These are phyloP conservation scores for Engraulis encrasicolus DNA, from an alignment of 2,113 vertebrate species.

Conservation along the genomic window DNA sequence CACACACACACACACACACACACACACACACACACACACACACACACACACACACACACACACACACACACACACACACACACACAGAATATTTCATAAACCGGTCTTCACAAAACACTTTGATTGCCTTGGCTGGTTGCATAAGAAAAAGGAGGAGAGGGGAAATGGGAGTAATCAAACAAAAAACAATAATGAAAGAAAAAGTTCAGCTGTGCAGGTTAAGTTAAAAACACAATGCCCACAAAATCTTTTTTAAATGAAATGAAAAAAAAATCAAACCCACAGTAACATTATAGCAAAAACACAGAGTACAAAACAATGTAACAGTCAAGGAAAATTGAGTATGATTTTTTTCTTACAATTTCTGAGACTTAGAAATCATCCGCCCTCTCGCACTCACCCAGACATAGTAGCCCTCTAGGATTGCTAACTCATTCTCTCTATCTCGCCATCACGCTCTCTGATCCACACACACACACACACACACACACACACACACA, in stretches of 20 bases:
- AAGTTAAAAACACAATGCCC: conserved; percentile 45
- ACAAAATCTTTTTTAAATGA: conserved; percentile 35
- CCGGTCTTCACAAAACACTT: conserved; percentile 59
- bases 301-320: conserved; percentile 14
- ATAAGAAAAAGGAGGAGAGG: conserved; percentile 59
- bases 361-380: not conserved
- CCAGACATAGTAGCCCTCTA: not conserved
- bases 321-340: conserved; percentile 20
- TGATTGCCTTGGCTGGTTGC: conserved; percentile 66
- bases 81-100: conserved; percentile 30
- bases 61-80: no score
- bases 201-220: conserved; percentile 41
- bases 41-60: no score
- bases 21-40: no score
- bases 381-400: not conserved
- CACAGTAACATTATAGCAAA: conserved; percentile 1
- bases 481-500: no score
- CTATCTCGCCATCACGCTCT: conserved; percentile 40
- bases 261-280: not conserved
- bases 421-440: not conserved
- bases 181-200: conserved; percentile 36
- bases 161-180: conserved; percentile 36
- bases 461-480: no score
- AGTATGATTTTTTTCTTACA: conserved; percentile 5
- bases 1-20: no score